phyloP scores from a whole-genome alignment of 2,888 invertebrate genomes.

The Hyposoter dolosus region DNA sequence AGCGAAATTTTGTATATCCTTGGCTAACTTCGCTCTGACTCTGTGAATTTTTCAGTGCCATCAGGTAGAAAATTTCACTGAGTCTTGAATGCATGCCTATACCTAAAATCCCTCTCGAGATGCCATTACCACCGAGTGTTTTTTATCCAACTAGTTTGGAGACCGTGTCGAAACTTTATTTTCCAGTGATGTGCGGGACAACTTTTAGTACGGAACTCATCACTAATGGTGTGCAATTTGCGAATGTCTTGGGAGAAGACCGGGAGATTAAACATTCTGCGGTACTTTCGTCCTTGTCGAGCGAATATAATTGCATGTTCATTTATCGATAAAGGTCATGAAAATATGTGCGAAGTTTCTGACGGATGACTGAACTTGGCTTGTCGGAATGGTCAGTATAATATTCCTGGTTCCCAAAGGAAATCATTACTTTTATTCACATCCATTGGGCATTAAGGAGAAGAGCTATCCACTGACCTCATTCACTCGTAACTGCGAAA shows the following conservation, averaged over 20 bases:
- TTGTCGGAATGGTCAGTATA: not conserved
- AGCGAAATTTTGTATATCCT: slow-evolving; percentile 32
- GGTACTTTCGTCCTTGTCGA: not conserved
- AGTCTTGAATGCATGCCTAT: slow-evolving; percentile 33
- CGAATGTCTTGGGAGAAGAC: not conserved
- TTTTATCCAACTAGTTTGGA: slow-evolving; percentile 17
- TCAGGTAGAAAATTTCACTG: slow-evolving; percentile 50
- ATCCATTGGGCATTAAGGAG: not conserved
- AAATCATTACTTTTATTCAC: not conserved
- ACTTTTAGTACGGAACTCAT: slow-evolving; percentile 50
- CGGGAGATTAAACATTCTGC: not conserved
- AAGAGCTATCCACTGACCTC: not conserved
- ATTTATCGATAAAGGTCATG: not conserved
- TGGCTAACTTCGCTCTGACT: slow-evolving; percentile 56
- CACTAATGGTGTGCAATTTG: slow-evolving; percentile 53
- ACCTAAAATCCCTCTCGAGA: not conserved
- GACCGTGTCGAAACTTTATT: slow-evolving; percentile 56
- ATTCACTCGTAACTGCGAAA: not conserved
- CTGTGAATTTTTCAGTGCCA: slow-evolving; percentile 63
- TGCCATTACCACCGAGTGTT: slow-evolving; percentile 20
- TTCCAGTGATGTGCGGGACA: slow-evolving; percentile 36
- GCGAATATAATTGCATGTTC: slow-evolving; percentile 5
- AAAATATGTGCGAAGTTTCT: not conserved
- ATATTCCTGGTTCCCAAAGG: not conserved
- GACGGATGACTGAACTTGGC: not conserved